Evolutionary conservation across 2,888 invertebrate species (phyloP).

Genomic region (Ceriagrion tenellum): DNA sequence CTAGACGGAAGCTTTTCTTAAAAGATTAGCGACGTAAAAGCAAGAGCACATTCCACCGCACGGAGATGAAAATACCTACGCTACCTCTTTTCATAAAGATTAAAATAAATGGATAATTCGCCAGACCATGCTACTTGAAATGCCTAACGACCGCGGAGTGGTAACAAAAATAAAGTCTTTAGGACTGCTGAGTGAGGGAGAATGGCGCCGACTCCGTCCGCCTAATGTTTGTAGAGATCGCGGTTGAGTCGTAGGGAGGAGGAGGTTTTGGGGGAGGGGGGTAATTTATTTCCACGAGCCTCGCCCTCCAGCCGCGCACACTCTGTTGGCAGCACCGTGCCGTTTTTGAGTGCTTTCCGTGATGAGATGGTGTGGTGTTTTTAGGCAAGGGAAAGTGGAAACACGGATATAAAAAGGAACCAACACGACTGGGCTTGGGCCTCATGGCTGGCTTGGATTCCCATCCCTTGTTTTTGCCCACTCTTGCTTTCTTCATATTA

Average conservation of each 20-base stretch:
- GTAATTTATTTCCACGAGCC: not conserved
- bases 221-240: not conserved
- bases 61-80: not conserved
- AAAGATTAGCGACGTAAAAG: not conserved
- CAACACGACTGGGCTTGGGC: not conserved
- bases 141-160: not conserved
- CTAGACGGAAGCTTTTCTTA: not conserved
- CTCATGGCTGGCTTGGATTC: conserved; percentile 17
- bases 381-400: conserved; percentile 15
- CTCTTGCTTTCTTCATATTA: not conserved
- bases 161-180: not conserved
- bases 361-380: not conserved
- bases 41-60: not conserved
- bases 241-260: not conserved
- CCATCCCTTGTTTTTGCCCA: not conserved
- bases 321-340: not conserved
- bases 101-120: not conserved
- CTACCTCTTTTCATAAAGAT: not conserved
- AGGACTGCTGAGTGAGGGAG: not conserved
- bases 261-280: not conserved
- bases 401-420: not conserved
- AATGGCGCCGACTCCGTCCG: not conserved
- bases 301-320: not conserved
- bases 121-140: not conserved
- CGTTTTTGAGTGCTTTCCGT: conserved; percentile 43